Evolutionary conservation across 1,140 invertebrate species (phyloP).

Genomic region (Drosophila virilis): DNA sequence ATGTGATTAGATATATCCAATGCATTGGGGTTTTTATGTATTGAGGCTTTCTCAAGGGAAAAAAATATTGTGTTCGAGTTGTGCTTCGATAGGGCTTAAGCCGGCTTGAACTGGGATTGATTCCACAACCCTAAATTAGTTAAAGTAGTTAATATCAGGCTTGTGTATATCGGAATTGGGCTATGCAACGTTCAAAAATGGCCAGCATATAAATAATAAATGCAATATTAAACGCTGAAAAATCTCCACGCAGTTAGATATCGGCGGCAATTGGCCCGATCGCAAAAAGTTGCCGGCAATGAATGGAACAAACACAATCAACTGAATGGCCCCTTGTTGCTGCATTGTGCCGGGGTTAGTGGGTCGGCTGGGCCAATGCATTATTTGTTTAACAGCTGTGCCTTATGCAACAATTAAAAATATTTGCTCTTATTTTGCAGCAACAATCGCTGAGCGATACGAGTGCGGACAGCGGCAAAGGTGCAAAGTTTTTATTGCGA

Average conservation of each 20-base stretch:
- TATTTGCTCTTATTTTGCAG: slow-evolving; percentile 31
- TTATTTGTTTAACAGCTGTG: slow-evolving; percentile 11
- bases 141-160: too few species aligned
- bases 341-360: background rate
- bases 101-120: too few species aligned
- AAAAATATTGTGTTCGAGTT: too few species aligned
- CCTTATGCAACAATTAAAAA: background rate
- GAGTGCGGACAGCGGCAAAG: slow-evolving; percentile 71
- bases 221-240: background rate
- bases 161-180: too few species aligned
- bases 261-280: background rate
- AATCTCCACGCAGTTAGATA: slow-evolving; percentile 7
- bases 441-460: slow-evolving; percentile 76
- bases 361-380: background rate
- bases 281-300: background rate
- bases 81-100: too few species aligned
- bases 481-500: slow-evolving; percentile 71
- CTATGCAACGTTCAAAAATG: too few species aligned
- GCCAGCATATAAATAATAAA: too few species aligned
- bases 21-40: too few species aligned
- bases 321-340: background rate
- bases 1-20: too few species aligned
- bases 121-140: too few species aligned
- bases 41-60: too few species aligned
- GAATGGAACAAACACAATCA: background rate